phyloP scores from a whole-genome alignment of 2,113 vertebrate species.

The Onychostoma macrolepis region DNA sequence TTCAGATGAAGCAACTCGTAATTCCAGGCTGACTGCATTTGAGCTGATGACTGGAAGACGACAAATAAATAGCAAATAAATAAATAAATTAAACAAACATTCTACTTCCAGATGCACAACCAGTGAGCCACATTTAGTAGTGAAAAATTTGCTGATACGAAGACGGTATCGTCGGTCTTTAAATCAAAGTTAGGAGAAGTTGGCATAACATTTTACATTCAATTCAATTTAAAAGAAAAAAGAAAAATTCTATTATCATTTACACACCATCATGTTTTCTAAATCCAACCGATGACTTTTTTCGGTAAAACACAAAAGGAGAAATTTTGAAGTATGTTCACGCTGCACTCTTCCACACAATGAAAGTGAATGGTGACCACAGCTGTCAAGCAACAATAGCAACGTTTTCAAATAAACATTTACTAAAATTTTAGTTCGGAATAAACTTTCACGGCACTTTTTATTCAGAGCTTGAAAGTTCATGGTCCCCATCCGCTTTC shows the following conservation, averaged over 20 bases:
- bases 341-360: not conserved
- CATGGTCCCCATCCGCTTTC: not conserved
- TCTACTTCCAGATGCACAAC: constrained; percentile 26
- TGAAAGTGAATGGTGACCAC: not conserved
- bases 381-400: not conserved
- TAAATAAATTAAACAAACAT: constrained; percentile 67
- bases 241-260: not conserved
- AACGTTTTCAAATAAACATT: not conserved
- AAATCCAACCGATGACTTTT: not conserved
- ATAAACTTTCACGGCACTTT: not conserved
- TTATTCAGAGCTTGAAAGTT: not conserved
- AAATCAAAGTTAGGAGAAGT: constrained; percentile 4
- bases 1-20: constrained; percentile 31
- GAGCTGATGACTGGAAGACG: constrained; percentile 64
- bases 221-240: not conserved
- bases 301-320: not conserved
- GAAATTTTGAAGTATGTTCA: not conserved
- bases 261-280: not conserved
- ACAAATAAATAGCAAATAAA: constrained; percentile 70
- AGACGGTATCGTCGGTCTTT: not conserved
- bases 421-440: not conserved
- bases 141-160: not conserved
- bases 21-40: constrained; percentile 61
- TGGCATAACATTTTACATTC: not conserved
- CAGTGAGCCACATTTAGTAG: constrained; percentile 40